A percentile compares a stretch with the other conserved stretches of the same genome.
Conservation (phyloP, 2,888 invertebrate species). For the Campoletis raptor region DNA sequence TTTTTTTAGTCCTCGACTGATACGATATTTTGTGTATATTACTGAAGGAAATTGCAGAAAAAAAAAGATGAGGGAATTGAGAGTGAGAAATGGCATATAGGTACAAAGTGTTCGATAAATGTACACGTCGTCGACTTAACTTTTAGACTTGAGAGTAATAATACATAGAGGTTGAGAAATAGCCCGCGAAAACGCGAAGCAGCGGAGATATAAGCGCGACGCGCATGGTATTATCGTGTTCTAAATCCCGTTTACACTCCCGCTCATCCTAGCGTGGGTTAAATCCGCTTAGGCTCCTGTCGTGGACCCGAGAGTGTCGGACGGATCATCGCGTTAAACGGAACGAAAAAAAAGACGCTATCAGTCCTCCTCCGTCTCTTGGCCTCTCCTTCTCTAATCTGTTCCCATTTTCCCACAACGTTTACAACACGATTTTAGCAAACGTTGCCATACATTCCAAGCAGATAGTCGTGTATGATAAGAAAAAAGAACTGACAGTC, state of each 20-base stretch:
- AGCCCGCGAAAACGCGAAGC: slow-evolving; percentile 26
- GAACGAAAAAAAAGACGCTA: slow-evolving; percentile 55
- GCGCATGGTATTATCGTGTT: slow-evolving; percentile 69
- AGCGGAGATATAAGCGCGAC: slow-evolving; percentile 2
- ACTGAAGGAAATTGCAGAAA: background rate
- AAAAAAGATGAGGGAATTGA: background rate
- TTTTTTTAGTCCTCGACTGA: background rate
- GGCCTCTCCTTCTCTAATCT: slow-evolving; percentile 16
- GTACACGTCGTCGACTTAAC: slow-evolving; percentile 55
- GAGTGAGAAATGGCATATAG: background rate
- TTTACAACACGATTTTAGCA: slow-evolving; percentile 13
- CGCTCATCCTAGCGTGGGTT: slow-evolving; percentile 63
- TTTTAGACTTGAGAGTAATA: slow-evolving; percentile 13
- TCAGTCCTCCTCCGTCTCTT: background rate
- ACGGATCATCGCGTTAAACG: slow-evolving; percentile 58
- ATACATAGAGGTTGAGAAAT: slow-evolving; percentile 1
- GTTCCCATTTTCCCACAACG: slow-evolving; percentile 25
- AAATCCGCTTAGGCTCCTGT: slow-evolving; percentile 69
- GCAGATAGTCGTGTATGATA: background rate
- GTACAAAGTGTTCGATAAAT: slow-evolving; percentile 53
- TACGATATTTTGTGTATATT: background rate
- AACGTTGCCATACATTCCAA: background rate
- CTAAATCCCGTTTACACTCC: slow-evolving; percentile 72
- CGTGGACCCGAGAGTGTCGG: slow-evolving; percentile 57
- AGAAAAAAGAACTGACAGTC: slow-evolving; percentile 6